These are phyloP conservation scores for Smittia sp. DNA, from an alignment of 2,888 invertebrate genomes.

Conservation along the genomic window DNA sequence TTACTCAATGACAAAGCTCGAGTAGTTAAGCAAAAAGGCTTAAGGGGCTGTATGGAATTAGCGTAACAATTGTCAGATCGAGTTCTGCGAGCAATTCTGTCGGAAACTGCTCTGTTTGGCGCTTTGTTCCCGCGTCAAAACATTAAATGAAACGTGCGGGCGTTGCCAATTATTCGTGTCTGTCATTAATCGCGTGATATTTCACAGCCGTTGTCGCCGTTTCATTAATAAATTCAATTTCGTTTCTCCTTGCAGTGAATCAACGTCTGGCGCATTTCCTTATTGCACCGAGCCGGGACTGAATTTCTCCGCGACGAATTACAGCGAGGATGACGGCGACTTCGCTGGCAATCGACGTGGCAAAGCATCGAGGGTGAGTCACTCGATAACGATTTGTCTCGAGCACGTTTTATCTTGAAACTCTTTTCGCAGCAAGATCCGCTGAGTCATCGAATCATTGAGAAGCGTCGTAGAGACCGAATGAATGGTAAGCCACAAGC, in stretches of 20 bases:
- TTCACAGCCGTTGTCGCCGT: neutral
- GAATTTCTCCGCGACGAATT: conserved; percentile 65
- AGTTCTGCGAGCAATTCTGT: too few species aligned
- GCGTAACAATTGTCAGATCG: neutral
- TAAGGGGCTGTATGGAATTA: too few species aligned
- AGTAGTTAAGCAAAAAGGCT: too few species aligned
- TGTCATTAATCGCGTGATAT: neutral
- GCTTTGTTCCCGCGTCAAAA: too few species aligned
- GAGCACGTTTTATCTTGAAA: too few species aligned
- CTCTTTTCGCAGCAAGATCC: conserved; percentile 74
- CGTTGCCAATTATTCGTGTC: neutral
- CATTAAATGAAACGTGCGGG: neutral
- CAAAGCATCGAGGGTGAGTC: conserved; percentile 67
- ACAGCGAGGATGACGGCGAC: conserved; percentile 71
- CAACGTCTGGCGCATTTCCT: conserved; percentile 55
- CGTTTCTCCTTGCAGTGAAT: conserved; percentile 50
- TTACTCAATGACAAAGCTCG: neutral
- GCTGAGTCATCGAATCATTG: conserved; percentile 75
- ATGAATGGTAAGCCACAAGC: conserved; percentile 71
- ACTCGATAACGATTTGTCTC: neutral
- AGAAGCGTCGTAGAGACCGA: conserved; percentile 84
- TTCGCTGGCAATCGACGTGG: conserved; percentile 69
- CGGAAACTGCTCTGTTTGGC: too few species aligned
- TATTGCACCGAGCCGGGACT: conserved; percentile 56
- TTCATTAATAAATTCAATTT: conserved; percentile 1